Percentiles rank a stretch among this genome's conserved stretches.
Conservation (phyloP, 2,113 vertebrate genomes). For the Callopanchax toddi region DNA sequence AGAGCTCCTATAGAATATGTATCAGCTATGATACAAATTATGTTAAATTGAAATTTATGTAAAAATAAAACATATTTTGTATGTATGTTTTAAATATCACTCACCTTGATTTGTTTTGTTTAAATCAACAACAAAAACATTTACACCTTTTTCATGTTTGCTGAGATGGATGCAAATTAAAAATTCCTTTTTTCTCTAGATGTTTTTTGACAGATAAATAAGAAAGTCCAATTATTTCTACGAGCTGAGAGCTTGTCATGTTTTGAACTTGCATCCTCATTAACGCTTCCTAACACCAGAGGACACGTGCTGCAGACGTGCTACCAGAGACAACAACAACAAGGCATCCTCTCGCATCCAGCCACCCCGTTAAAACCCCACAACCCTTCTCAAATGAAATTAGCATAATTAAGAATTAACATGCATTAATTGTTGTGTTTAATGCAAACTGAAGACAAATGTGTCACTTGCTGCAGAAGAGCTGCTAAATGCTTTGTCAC, state of each 20-base stretch:
- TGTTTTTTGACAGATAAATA: conserved; percentile 44
- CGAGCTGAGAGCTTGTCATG: conserved; percentile 67
- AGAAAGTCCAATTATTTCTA: conserved; percentile 72
- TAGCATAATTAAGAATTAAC: conserved; percentile 99
- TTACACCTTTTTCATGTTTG: background rate
- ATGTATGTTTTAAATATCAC: no score
- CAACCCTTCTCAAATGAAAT: conserved; percentile 91
- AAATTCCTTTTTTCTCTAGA: conserved; percentile 36
- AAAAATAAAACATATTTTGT: no score
- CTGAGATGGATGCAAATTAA: conserved; percentile 44
- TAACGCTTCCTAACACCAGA: conserved; percentile 73
- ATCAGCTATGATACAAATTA: no score
- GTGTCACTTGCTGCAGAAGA: conserved; percentile 88
- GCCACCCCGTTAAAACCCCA: conserved; percentile 90
- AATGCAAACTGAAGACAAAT: conserved; percentile 93
- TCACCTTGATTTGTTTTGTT: no score
- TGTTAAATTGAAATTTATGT: no score
- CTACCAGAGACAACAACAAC: conserved; percentile 84
- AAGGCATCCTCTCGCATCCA: conserved; percentile 85
- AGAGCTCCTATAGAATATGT: no score
- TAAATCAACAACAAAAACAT: no score
- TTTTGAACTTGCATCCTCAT: conserved; percentile 75
- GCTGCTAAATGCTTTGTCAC: conserved; percentile 89
- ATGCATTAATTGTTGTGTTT: conserved; percentile 97
- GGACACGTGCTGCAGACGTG: conserved; percentile 76